Base-by-base conservation (phyloP, 2,797 vertebrate genomes). In the Lacerta agilis region DNA sequence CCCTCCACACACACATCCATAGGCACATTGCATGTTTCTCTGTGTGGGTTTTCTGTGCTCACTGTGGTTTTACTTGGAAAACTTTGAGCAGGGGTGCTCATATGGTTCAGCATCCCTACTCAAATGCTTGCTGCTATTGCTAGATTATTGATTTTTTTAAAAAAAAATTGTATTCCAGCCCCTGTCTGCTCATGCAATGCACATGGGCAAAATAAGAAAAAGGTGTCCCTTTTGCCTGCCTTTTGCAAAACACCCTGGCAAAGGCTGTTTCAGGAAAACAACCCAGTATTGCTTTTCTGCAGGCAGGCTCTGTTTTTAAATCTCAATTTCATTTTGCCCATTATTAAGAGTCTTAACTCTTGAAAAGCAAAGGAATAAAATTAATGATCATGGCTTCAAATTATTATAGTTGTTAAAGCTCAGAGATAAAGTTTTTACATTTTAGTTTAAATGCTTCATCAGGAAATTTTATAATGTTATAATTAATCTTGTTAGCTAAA, bases 351-450 rank as follows among this genome's bases (percentile, higher is more conserved):
- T 1, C 2, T 20, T 64, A 85, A 43, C 45, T 33, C 58, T 1
- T n/a, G 17, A 4, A 18, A 80, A 84, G 17, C 6, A 18, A 80
- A 84, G 9, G 61, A 27, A 43, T 20, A 18, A 87, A 25, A 83
- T 87, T 85, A 85, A 85, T 49, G 1, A 77, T 81, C 2, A 75
- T 90, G 17, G 18, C 4, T 90, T 91, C 25, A 80, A 79, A 87
- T 80, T 75, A 36, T 75, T 87, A 75, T 84, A 58, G 1, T 10
- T 55, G 43, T 2, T 18, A 81, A 88, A 87, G 0, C 0, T 61
- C 1, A 11, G 2, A 77, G 0, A 2, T 61, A 75, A 89, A n/a
- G 0, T 10, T 87, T 76, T 83, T 66, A 2, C 0, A n/a, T 75
- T 93, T 93, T 2, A 0, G 73, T 72, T 83, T 79, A 93, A 86